Percentiles rank a stretch among this genome's conserved stretches.
These are phyloP conservation scores for Echinarachnius parma DNA, from an alignment of 53 echinoderm and acorn worm species.

Conservation along the genomic window DNA sequence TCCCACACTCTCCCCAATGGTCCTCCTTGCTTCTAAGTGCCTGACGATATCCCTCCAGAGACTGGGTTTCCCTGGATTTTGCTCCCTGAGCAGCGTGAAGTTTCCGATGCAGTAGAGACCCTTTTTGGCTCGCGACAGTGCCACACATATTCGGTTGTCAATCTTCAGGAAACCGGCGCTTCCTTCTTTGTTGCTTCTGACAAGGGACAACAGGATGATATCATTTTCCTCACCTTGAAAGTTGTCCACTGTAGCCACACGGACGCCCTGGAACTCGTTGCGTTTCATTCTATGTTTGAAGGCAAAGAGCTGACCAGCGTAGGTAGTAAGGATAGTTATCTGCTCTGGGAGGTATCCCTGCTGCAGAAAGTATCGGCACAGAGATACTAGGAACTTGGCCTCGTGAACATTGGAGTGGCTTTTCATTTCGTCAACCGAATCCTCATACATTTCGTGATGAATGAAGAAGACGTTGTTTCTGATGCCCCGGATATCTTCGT, in stretches of 20 bases:
- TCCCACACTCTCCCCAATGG: slow-evolving; percentile 37
- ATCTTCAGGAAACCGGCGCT: slow-evolving; percentile 81
- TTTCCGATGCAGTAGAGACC: slow-evolving; percentile 92
- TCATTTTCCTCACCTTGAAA: slow-evolving; percentile 96
- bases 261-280: slow-evolving; percentile 54
- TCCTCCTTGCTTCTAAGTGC: slow-evolving; percentile 32
- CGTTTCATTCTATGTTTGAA: slow-evolving; percentile 53
- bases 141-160: slow-evolving; percentile 91
- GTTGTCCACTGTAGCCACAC: slow-evolving; percentile 77
- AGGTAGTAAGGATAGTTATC: slow-evolving; percentile 77
- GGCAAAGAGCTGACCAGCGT: slow-evolving; percentile 66
- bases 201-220: slow-evolving; percentile 86
- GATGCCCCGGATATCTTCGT: slow-evolving; percentile 65
- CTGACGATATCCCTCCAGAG: slow-evolving; percentile 74
- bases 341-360: slow-evolving; percentile 77
- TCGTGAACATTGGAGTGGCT: slow-evolving; percentile 82
- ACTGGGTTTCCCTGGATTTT: slow-evolving; percentile 11
- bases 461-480: slow-evolving; percentile 72
- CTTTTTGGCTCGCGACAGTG: slow-evolving; percentile 76
- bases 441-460: slow-evolving; percentile 60
- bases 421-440: slow-evolving; percentile 59
- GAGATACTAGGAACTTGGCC: slow-evolving; percentile 55
- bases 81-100: slow-evolving; percentile 56
- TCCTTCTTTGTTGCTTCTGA: slow-evolving; percentile 80
- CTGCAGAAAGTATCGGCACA: slow-evolving; percentile 73